Evolutionary conservation across 2,888 invertebrate genomes (phyloP).

Genomic region (Phyto melanocephala): DNA sequence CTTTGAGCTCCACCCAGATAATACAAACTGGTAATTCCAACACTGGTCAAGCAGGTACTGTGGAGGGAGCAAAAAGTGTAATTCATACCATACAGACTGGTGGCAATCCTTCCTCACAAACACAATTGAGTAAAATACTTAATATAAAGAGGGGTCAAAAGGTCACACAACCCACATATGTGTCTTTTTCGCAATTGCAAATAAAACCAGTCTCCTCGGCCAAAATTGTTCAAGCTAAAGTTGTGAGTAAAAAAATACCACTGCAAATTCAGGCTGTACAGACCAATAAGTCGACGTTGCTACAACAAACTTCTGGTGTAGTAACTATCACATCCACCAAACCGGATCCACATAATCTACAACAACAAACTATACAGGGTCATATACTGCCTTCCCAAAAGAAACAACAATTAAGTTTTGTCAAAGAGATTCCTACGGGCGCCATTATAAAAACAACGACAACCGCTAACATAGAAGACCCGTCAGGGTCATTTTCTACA

Average conservation of each 20-base stretch:
- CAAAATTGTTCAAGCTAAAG: slow-evolving; percentile 79
- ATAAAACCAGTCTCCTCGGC: slow-evolving; percentile 76
- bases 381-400: slow-evolving; percentile 42
- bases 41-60: slow-evolving; percentile 50
- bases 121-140: slow-evolving; percentile 71
- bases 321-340: slow-evolving; percentile 73
- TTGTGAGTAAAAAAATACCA: slow-evolving; percentile 76
- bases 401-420: slow-evolving; percentile 51
- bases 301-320: slow-evolving; percentile 82
- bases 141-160: slow-evolving; percentile 74
- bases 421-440: slow-evolving; percentile 49
- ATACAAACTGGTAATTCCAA: slow-evolving; percentile 65
- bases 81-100: slow-evolving; percentile 58
- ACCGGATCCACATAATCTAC: slow-evolving; percentile 68
- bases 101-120: slow-evolving; percentile 62
- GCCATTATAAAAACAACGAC: slow-evolving; percentile 55
- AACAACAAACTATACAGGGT: slow-evolving; percentile 48
- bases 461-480: slow-evolving; percentile 38
- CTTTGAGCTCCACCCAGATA: slow-evolving; percentile 72
- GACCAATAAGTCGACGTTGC: slow-evolving; percentile 67
- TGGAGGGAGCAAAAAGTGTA: slow-evolving; percentile 53
- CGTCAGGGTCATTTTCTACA: slow-evolving; percentile 21
- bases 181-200: slow-evolving; percentile 77
- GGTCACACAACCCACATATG: slow-evolving; percentile 74
- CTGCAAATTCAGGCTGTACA: slow-evolving; percentile 68